phyloP scores from a whole-genome alignment of 1,140 invertebrate species.

The Aphelinus atriplicis region DNA sequence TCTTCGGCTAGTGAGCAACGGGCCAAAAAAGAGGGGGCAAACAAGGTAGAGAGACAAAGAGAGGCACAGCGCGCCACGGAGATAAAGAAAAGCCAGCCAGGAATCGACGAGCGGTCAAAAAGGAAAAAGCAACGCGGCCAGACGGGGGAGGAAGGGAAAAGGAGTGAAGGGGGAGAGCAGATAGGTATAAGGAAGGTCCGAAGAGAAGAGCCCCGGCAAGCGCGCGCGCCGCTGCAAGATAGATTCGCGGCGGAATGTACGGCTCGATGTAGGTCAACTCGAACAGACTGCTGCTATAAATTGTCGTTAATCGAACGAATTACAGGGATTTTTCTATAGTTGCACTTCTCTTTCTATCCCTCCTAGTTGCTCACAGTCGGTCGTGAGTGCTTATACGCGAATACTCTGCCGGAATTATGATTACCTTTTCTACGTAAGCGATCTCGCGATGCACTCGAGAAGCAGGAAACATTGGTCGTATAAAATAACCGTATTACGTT shows the following conservation, averaged over 20 bases:
- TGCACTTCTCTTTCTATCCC: slow-evolving; percentile 1
- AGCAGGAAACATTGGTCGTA: too few relatives aligned
- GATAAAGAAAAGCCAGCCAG: slow-evolving; percentile 16
- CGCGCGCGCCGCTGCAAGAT: background rate
- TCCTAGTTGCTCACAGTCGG: too few relatives aligned
- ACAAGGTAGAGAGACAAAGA: slow-evolving; percentile 11
- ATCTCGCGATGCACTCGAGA: too few relatives aligned
- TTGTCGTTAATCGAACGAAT: slow-evolving; percentile 42
- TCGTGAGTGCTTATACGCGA: too few relatives aligned
- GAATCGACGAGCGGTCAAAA: slow-evolving; percentile 19
- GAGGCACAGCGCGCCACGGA: background rate
- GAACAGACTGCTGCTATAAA: slow-evolving; percentile 37
- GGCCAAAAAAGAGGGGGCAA: slow-evolving; percentile 3
- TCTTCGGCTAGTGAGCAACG: background rate
- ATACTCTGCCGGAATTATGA: too few relatives aligned
- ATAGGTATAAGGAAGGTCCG: slow-evolving; percentile 6
- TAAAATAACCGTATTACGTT: too few relatives aligned
- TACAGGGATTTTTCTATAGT: slow-evolving; percentile 38
- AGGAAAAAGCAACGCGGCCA: background rate
- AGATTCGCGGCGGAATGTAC: slow-evolving; percentile 4
- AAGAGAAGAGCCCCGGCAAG: background rate
- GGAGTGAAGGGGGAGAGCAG: background rate
- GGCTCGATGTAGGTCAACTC: slow-evolving; percentile 35
- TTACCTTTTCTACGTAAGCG: too few relatives aligned
- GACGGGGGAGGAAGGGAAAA: background rate